Conservation (phyloP, 2,888 invertebrate genomes). For the Gnatocerus cornutus region DNA sequence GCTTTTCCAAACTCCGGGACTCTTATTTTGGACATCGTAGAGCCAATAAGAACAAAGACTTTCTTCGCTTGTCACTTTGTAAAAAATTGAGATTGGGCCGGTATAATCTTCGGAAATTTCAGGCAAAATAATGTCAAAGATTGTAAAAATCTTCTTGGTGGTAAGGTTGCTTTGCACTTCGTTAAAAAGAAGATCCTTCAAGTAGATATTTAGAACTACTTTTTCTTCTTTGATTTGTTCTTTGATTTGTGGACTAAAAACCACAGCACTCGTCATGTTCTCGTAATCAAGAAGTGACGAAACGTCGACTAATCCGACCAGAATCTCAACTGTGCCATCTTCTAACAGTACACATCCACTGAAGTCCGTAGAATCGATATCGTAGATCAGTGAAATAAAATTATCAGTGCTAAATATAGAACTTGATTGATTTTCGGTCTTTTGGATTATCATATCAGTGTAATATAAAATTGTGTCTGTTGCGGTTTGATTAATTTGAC, state of each 20-base stretch:
- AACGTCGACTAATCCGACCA: neutral
- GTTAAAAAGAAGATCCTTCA: neutral
- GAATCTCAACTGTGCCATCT: neutral
- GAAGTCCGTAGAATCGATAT: neutral
- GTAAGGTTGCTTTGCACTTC: neutral
- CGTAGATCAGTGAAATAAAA: no score
- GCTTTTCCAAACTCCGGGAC: conserved; percentile 67
- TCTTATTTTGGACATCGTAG: conserved; percentile 59
- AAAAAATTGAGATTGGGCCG: neutral
- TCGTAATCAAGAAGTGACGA: neutral
- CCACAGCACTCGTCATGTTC: neutral
- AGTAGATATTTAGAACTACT: neutral
- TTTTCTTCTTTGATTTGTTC: neutral
- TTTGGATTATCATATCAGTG: neutral
- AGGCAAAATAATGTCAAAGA: neutral
- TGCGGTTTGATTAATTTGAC: neutral
- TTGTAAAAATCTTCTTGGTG: neutral
- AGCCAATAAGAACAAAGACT: conserved; percentile 72
- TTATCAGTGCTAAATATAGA: no score
- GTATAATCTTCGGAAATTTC: neutral
- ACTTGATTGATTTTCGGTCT: neutral
- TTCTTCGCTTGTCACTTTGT: neutral
- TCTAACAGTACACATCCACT: neutral
- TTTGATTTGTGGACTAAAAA: neutral
- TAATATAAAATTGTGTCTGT: neutral